Evolutionary conservation across 2,888 invertebrate species (phyloP).

Genomic region (Pseudococcus jackbeardsleyi): DNA sequence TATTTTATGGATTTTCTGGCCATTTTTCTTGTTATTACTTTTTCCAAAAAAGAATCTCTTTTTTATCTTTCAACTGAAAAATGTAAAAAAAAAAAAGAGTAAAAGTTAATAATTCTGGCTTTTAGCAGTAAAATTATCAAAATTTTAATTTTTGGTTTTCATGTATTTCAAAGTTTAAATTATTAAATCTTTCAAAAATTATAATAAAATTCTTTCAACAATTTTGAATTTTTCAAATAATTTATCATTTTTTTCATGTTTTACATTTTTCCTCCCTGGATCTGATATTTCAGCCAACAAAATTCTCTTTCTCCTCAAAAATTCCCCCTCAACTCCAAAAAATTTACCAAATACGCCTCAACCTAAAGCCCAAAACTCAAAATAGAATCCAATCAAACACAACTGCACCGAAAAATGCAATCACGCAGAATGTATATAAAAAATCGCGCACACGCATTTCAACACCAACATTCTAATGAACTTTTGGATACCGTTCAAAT

Average conservation of each 20-base stretch:
- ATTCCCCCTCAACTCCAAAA: background rate
- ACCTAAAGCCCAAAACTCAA: background rate
- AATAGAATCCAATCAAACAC: background rate
- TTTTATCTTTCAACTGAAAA: no score
- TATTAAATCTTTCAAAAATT: background rate
- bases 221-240: no score
- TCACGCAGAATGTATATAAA: background rate
- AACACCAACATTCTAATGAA: constrained; percentile 22
- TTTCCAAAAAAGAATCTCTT: no score
- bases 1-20: no score
- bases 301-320: background rate
- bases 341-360: background rate
- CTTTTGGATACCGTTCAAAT: constrained; percentile 46
- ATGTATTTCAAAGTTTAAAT: background rate
- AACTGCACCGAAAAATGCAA: background rate
- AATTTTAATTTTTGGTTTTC: no score
- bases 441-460: background rate
- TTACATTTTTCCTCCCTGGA: background rate
- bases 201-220: no score
- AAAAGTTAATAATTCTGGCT: no score
- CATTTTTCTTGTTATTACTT: no score
- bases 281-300: no score
- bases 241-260: background rate
- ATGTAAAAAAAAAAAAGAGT: no score
- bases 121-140: no score